Conservation (phyloP, 2,888 invertebrate genomes). For the Synanthedon andrenaeformis region DNA sequence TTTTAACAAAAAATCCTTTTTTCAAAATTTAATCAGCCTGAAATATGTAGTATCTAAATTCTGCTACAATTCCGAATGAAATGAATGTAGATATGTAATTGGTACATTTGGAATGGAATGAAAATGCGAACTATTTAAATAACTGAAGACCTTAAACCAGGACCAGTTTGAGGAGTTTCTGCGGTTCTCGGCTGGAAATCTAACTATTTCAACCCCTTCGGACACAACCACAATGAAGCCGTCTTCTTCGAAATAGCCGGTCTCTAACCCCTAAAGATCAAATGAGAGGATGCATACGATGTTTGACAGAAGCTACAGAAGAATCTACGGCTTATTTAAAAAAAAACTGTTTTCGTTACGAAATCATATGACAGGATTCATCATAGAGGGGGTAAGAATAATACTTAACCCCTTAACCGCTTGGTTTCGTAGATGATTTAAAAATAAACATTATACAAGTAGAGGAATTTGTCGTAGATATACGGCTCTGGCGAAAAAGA, state of each 20-base stretch:
- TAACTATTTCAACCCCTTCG: slow-evolving; percentile 73
- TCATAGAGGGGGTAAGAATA: too few species aligned
- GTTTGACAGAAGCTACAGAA: slow-evolving; percentile 14
- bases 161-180: slow-evolving; percentile 75
- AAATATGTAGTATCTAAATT: too few species aligned
- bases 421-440: too few species aligned
- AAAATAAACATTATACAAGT: too few species aligned
- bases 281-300: slow-evolving; percentile 48
- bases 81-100: too few species aligned
- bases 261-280: slow-evolving; percentile 66
- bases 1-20: too few species aligned
- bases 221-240: slow-evolving; percentile 71
- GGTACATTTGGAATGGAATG: slow-evolving; percentile 41
- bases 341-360: not conserved
- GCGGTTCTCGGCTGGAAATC: slow-evolving; percentile 72
- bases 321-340: not conserved
- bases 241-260: slow-evolving; percentile 73
- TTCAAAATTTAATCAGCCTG: too few species aligned
- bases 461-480: too few species aligned
- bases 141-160: slow-evolving; percentile 75
- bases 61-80: too few species aligned
- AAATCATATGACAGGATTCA: too few species aligned
- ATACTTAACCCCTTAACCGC: too few species aligned
- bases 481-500: too few species aligned
- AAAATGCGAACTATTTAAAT: slow-evolving; percentile 41